These are phyloP conservation scores for Mirounga angustirostris DNA, from an alignment of 2,113 vertebrate species.

Conservation along the genomic window DNA sequence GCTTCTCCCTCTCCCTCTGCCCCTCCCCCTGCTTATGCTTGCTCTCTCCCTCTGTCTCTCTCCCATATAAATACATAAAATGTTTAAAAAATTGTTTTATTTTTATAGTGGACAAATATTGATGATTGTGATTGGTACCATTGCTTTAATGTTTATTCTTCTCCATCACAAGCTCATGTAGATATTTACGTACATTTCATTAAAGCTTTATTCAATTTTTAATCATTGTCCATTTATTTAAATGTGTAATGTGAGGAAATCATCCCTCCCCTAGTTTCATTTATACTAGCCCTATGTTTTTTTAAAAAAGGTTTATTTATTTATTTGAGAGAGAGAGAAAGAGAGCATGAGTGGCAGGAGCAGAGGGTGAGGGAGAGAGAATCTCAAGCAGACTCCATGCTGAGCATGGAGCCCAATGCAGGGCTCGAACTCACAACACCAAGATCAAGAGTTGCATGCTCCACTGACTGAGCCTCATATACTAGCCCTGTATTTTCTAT, in stretches of 20 bases:
- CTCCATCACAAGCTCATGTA: neutral
- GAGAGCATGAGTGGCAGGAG: too few species aligned
- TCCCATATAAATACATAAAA: too few species aligned
- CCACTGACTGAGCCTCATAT: neutral
- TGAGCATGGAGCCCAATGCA: neutral
- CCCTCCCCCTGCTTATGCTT: too few species aligned
- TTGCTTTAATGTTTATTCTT: neutral
- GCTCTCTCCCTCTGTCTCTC: too few species aligned
- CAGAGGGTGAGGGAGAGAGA: too few species aligned
- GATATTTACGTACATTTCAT: neutral
- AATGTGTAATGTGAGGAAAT: neutral
- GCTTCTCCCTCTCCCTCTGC: too few species aligned
- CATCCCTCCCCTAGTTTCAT: neutral
- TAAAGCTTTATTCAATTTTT: slow-evolving; percentile 23
- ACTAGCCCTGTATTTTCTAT: neutral
- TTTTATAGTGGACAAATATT: slow-evolving; percentile 8
- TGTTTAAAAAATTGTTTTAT: neutral
- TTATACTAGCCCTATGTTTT: neutral
- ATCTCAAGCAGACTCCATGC: too few species aligned
- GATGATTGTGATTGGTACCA: neutral
- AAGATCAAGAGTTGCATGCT: neutral
- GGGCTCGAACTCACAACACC: neutral
- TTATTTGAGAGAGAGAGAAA: too few species aligned
- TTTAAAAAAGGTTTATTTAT: neutral
- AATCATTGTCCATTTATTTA: neutral